phyloP scores from a whole-genome alignment of 2,888 invertebrate genomes.

The Drosophila prolongata region DNA sequence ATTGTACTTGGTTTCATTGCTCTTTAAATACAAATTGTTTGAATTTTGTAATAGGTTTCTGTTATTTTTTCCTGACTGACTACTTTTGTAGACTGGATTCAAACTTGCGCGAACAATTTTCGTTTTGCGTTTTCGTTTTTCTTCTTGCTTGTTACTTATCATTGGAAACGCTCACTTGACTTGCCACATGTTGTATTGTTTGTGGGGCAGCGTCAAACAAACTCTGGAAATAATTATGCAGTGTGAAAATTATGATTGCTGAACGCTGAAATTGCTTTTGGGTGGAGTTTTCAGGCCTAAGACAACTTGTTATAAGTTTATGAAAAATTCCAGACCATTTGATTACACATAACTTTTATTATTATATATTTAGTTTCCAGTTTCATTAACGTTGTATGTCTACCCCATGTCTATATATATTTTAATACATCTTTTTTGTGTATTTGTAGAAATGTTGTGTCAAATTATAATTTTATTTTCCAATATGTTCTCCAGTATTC shows the following conservation, averaged over 20 bases:
- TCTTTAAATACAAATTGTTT: slow-evolving; percentile 63
- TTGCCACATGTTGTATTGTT: slow-evolving; percentile 42
- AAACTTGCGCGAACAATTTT: slow-evolving; percentile 41
- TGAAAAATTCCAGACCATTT: too few species aligned
- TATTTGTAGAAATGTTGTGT: too few species aligned
- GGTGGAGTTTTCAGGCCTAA: slow-evolving; percentile 5
- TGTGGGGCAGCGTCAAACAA: slow-evolving; percentile 41
- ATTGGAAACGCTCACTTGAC: slow-evolving; percentile 67
- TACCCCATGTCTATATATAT: too few species aligned
- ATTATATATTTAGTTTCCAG: too few species aligned
- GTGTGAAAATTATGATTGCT: slow-evolving; percentile 45
- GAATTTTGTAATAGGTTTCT: slow-evolving; percentile 66
- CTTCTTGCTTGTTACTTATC: slow-evolving; percentile 51
- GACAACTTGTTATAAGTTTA: background rate
- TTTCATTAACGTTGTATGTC: too few species aligned
- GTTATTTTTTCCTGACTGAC: slow-evolving; percentile 38
- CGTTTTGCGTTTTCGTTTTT: slow-evolving; percentile 19
- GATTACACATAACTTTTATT: too few species aligned
- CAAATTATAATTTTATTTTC: too few species aligned
- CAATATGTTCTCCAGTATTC: too few species aligned
- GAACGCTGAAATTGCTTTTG: slow-evolving; percentile 7
- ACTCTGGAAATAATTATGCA: slow-evolving; percentile 64
- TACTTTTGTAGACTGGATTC: slow-evolving; percentile 41
- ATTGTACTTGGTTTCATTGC: slow-evolving; percentile 5
- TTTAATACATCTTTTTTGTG: too few species aligned